Conservation (phyloP, 2,113 vertebrate species). For the Ageneiosus marmoratus region DNA sequence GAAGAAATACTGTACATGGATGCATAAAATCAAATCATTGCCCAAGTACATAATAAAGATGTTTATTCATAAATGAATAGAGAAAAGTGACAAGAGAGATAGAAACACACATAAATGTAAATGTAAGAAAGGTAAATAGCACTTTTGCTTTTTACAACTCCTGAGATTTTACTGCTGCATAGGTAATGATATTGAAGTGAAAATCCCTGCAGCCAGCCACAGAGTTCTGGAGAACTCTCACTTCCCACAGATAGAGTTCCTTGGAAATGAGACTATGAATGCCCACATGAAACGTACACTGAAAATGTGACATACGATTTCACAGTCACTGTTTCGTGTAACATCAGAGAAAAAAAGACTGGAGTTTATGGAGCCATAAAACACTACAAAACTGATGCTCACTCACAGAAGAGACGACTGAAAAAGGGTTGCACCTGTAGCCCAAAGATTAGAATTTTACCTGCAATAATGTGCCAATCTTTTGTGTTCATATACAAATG, state of each 20-base stretch:
- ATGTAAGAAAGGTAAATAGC: constrained; percentile 6
- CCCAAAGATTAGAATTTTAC: not conserved
- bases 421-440: not conserved
- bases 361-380: not conserved
- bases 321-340: not conserved
- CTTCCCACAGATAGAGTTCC: not conserved
- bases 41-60: constrained; percentile 38
- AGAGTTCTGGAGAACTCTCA: constrained; percentile 29
- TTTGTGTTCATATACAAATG: constrained; percentile 12
- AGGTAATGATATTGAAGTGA: constrained; percentile 4
- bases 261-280: not conserved
- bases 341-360: not conserved
- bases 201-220: constrained; percentile 33
- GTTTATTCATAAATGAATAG: constrained; percentile 33
- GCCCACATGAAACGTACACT: not conserved
- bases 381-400: not conserved
- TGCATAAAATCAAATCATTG: constrained; percentile 24
- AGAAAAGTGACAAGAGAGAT: constrained; percentile 1
- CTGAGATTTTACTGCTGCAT: constrained; percentile 28
- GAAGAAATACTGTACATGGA: not conserved
- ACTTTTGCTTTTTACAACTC: constrained; percentile 27
- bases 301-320: not conserved
- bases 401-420: not conserved
- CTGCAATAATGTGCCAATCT: not conserved
- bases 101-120: constrained; percentile 10